Percentiles rank a stretch among this genome's conserved stretches.
Evolutionary conservation across 2,888 invertebrate species (phyloP).

Genomic region (Acronicta aceris): DNA sequence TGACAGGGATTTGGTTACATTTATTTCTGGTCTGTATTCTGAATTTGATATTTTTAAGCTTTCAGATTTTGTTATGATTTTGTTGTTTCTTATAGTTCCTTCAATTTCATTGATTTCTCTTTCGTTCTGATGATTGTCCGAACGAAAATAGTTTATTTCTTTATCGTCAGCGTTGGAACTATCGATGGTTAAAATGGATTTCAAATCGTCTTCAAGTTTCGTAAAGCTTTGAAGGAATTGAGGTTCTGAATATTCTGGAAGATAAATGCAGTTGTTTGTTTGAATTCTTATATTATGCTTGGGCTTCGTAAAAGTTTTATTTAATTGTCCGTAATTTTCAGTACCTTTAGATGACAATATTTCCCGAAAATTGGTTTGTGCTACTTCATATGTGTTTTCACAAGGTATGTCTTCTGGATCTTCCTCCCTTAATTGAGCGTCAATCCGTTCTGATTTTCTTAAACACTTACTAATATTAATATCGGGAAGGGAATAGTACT

Average conservation of each 20-base stretch:
- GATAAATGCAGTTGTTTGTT: conserved; percentile 66
- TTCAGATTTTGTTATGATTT: conserved; percentile 83
- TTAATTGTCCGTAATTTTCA: conserved; percentile 82
- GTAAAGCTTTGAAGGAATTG: conserved; percentile 77
- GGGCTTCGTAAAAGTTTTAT: conserved; percentile 70
- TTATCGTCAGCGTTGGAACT: conserved; percentile 83
- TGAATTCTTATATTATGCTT: conserved; percentile 62
- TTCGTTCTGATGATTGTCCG: conserved; percentile 85
- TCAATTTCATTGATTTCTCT: conserved; percentile 87
- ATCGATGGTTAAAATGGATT: conserved; percentile 83
- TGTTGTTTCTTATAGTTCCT: conserved; percentile 85
- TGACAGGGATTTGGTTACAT: conserved; percentile 77
- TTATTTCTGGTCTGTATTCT: conserved; percentile 72
- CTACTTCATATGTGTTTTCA: conserved; percentile 84
- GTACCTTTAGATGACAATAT: conserved; percentile 75
- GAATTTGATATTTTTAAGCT: conserved; percentile 75
- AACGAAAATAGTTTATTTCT: conserved; percentile 72
- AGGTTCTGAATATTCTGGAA: conserved; percentile 75
- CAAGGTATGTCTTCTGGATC: conserved; percentile 82
- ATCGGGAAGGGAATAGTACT: conserved; percentile 92
- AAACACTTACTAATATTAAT: conserved; percentile 92
- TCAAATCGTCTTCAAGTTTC: conserved; percentile 84
- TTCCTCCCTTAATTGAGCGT: conserved; percentile 90
- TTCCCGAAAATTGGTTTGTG: conserved; percentile 81
- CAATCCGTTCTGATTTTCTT: conserved; percentile 92